These are phyloP conservation scores for Beroe ovata DNA, from an alignment of 37 sponge, comb jelly and placozoan species.

Conservation along the genomic window DNA sequence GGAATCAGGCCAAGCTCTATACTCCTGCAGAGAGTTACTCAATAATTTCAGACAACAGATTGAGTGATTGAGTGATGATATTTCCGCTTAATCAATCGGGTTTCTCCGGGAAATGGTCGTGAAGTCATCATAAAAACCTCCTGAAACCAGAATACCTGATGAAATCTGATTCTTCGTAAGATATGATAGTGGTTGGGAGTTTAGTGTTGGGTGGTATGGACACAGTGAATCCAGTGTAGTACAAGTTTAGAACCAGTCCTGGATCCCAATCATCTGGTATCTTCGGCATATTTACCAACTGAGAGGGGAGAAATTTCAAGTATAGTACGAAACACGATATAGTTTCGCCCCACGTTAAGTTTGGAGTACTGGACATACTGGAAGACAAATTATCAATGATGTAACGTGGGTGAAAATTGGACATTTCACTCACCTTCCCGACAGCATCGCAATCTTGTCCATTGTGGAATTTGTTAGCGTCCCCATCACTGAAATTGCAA, in stretches of 20 bases:
- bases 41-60: too few relatives aligned
- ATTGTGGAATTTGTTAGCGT: neutral
- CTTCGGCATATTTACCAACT: neutral
- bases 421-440: constrained; percentile 9
- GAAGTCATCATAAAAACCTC: too few relatives aligned
- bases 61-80: too few relatives aligned
- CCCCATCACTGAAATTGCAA: constrained; percentile 27
- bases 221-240: constrained; percentile 1
- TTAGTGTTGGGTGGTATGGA: neutral
- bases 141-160: constrained; percentile 7
- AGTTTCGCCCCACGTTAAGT: too few relatives aligned
- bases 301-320: neutral
- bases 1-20: constrained; percentile 10
- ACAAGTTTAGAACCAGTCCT: neutral
- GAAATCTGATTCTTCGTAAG: constrained; percentile 29
- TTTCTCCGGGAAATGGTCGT: too few relatives aligned
- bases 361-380: too few relatives aligned
- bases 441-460: neutral
- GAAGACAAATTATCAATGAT: too few relatives aligned
- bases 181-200: neutral
- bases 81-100: too few relatives aligned
- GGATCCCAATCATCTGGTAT: constrained; percentile 17
- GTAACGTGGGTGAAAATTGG: too few relatives aligned
- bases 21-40: neutral
- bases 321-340: too few relatives aligned